Conservation (phyloP, 2,797 vertebrate genomes). For the Sus cebifrons region DNA sequence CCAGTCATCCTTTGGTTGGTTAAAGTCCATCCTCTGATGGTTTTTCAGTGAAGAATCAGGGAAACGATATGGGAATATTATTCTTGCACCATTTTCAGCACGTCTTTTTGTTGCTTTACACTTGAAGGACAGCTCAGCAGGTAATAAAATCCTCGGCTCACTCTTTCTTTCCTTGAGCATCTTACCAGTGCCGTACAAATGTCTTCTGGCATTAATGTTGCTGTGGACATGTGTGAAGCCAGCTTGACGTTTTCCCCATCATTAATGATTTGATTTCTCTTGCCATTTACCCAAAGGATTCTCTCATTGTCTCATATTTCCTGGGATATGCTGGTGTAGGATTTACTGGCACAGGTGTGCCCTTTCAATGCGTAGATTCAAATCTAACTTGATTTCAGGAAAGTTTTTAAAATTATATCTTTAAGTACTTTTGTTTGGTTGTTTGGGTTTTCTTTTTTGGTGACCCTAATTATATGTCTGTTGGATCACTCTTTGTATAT, state of each 20-base stretch:
- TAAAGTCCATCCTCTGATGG: slow-evolving; percentile 19
- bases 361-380: slow-evolving; percentile 40
- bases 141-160: slow-evolving; percentile 31
- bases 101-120: slow-evolving; percentile 30
- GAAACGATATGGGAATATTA: slow-evolving; percentile 4
- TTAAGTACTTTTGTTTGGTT: slow-evolving; percentile 21
- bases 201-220: slow-evolving; percentile 16
- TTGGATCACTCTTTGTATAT: slow-evolving; percentile 14
- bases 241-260: slow-evolving; percentile 13
- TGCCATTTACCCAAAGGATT: background rate
- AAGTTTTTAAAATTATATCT: slow-evolving; percentile 60
- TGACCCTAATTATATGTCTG: background rate
- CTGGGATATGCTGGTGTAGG: background rate
- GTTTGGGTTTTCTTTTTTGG: slow-evolving; percentile 56
- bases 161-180: background rate
- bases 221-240: background rate
- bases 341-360: background rate
- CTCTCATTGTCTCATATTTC: slow-evolving; percentile 27
- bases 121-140: slow-evolving; percentile 1
- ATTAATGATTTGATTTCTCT: slow-evolving; percentile 43
- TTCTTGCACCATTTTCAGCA: slow-evolving; percentile 53
- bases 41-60: slow-evolving; percentile 14
- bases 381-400: slow-evolving; percentile 60
- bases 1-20: background rate
- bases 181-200: background rate